Percentiles rank a stretch among this genome's conserved stretches.
Evolutionary conservation across 1,140 invertebrate genomes (phyloP).

Genomic region (Drosophila punjabiensis): DNA sequence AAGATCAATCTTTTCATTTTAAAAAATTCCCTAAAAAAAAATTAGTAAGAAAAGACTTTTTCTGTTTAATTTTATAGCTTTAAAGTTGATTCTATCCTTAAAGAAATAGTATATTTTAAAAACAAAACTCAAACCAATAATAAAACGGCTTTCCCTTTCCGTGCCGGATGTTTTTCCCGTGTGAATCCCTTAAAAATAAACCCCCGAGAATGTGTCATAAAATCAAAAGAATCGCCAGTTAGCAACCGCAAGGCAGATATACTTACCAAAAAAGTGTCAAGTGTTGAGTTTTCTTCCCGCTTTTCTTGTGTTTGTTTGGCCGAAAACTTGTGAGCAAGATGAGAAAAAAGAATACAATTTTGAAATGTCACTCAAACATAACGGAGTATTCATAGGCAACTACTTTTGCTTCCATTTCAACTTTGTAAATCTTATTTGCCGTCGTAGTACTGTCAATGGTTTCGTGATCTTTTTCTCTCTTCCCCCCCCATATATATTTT

Average conservation of each 20-base stretch:
- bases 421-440: slow-evolving; percentile 66
- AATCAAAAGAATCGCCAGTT: background rate
- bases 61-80: no score
- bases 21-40: no score
- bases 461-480: slow-evolving; percentile 49
- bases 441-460: slow-evolving; percentile 51
- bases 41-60: no score
- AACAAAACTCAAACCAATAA: background rate
- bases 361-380: slow-evolving; percentile 56
- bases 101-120: background rate
- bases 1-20: no score
- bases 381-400: slow-evolving; percentile 60
- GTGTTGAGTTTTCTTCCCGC: background rate
- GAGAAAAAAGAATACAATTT: slow-evolving; percentile 47
- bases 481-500: background rate
- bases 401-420: slow-evolving; percentile 34
- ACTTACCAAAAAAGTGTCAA: background rate
- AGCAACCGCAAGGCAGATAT: background rate
- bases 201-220: background rate
- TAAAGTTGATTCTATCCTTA: background rate
- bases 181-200: background rate
- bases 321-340: slow-evolving; percentile 22
- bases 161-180: background rate
- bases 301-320: slow-evolving; percentile 2
- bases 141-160: no score